Base-by-base conservation (phyloP, 2,888 invertebrate genomes). In the Aradus depressus region DNA sequence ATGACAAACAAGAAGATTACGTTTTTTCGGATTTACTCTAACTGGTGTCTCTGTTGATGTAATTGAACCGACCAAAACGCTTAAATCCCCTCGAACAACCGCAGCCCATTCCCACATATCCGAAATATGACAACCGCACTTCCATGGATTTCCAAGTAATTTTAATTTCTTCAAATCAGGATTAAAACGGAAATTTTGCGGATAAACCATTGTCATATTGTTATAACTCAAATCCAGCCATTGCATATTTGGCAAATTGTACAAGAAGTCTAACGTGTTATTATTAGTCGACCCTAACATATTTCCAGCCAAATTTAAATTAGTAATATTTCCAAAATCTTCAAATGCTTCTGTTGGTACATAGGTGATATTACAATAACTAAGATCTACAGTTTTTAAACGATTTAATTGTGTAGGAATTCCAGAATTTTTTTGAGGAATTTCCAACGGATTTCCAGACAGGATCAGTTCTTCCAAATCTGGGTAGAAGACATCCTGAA, bases 81-180 rank as follows among this genome's bases (percentile, higher is more conserved):
- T 73, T 39, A 81, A 66, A 60, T 80, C 75, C 10, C 76, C 77
- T 61, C 79, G 79, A 28, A 74, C 74, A 65, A 77, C 72, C 31
- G 75, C 68, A 0, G 81, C 81, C 82, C 82, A 82, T 60, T 80
- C 75, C 82, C 82, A 82, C 71, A 80, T 75, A 51, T 80, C 78
- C 0, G 76, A 76, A 21, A 82, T 74, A 55, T 77, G 75, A 60
- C 82, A 83, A 60, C 80, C 77, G 61, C 82, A 82, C 50, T 73
- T 67, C 69, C 81, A 81, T 2, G 79, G 81, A 67, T 83, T 82
- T 3, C 79, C 79, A 6, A 80, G 69, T 4, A 83, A 66, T 62
- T 79, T 80, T 42, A 82, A 60, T 3, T 76, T 76, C 51, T 74
- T 67, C 3, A 83, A 62, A 53, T 72, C 73, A 0, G 74, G 72